Evolutionary conservation across 64 coral and sea anemone genomes (phyloP), one percentile per base, ranked within the genome.

Genomic region (Actinia tenebrosa): DNA sequence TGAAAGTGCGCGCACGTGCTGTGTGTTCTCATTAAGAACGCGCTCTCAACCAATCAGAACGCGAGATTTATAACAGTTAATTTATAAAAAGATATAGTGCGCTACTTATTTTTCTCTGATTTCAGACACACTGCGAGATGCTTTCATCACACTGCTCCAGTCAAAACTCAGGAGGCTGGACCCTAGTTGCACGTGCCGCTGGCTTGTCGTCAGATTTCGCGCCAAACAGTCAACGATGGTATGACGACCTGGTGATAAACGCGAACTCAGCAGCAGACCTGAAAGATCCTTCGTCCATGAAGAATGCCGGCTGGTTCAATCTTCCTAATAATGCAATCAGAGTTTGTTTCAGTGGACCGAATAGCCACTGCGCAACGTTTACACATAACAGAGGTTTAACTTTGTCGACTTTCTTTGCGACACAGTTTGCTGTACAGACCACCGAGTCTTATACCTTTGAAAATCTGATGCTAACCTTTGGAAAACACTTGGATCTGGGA

Each of bases 311-410:
- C 44, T 98, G 96, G 96, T 94, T 91, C 37, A 83, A 88, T 16
- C 84, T 98, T 25, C 26, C 88, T 20, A 95, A 83, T 80, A 86
- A 88, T 13, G 93, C 68, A 5, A 77, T 98, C 22, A 91, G 53
- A 89, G 88, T 94, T 23, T 98, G 96, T 68, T 98, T 91, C 46
- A 98, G 96, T 53, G 96, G 96, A 64, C 96, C 93, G n/a, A 87
- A 82, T 56, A 94, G 93, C 37, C 82, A 98, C 63, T 98, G 95
- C 44, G 95, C 95, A 16, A 94, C 89, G 56, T 98, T 98, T 19
- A 94, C 95, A 16, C 95, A 98, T 25, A 94, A 91, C 30, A 82
- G 80, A 80, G 79, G 85, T 30, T 53, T 94, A 79, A 87, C 89
- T 37, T 62, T 98, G 30, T 89, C 95, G 53, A 82, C 94, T 44